Evolutionary conservation across 2,888 invertebrate genomes (phyloP).

Genomic region (Actias luna): DNA sequence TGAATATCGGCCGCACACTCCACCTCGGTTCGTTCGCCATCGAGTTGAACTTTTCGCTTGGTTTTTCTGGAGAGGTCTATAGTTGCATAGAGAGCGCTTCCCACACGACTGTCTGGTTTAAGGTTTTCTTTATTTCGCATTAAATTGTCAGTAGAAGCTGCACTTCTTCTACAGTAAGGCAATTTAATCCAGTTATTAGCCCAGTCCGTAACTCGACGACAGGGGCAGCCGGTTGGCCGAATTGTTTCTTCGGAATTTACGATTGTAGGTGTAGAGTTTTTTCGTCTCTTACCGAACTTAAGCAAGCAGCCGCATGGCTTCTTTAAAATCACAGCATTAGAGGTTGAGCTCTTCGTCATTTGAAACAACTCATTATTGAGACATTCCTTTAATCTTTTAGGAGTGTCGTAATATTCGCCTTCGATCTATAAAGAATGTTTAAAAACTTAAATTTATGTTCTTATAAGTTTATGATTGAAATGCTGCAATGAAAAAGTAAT

Average conservation of each 20-base stretch:
- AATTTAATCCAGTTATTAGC: constrained; percentile 83
- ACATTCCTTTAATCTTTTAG: constrained; percentile 86
- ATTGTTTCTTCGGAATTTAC: constrained; percentile 62
- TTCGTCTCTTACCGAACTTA: constrained; percentile 65
- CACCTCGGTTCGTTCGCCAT: constrained; percentile 34
- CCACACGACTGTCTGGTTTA: constrained; percentile 48
- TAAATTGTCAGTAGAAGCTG: constrained; percentile 44
- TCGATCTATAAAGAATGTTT: constrained; percentile 46
- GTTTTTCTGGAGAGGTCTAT: constrained; percentile 85
- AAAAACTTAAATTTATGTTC: neutral
- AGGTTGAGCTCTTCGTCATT: constrained; percentile 74
- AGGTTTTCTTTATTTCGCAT: constrained; percentile 81
- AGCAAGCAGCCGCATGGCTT: constrained; percentile 87
- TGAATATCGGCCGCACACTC: too few relatives aligned
- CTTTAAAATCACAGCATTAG: constrained; percentile 81
- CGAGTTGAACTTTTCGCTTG: constrained; percentile 61
- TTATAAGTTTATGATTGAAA: neutral
- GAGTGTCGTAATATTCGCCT: constrained; percentile 88
- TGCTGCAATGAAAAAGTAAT: neutral
- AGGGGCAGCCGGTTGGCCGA: constrained; percentile 75
- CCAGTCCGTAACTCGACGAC: constrained; percentile 85
- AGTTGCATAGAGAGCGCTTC: constrained; percentile 85
- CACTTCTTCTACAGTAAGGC: constrained; percentile 78
- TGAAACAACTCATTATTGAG: constrained; percentile 76
- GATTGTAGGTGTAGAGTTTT: constrained; percentile 59